A percentile compares a stretch with the other conserved stretches of the same genome.
phyloP scores from a whole-genome alignment of 2,113 vertebrate species.

The Ictalurus punctatus region DNA sequence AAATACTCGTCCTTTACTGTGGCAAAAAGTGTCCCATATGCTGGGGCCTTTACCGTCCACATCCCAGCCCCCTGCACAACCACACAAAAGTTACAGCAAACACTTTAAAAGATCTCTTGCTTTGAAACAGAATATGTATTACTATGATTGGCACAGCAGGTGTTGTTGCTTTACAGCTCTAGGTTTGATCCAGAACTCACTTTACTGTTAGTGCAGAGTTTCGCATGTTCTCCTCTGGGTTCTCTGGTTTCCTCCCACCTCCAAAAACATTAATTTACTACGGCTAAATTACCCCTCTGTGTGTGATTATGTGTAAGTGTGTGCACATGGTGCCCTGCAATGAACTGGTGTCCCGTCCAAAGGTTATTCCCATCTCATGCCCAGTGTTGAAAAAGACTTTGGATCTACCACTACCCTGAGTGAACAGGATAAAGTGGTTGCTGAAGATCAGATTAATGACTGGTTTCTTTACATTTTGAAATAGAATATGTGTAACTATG shows the following conservation, averaged over 20 bases:
- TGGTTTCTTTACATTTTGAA: neutral
- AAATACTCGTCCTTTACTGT: slow-evolving; percentile 84
- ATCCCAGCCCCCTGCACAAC: slow-evolving; percentile 82
- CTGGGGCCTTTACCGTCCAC: slow-evolving; percentile 82
- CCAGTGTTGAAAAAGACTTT: neutral
- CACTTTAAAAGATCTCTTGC: neutral
- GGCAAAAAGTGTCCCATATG: slow-evolving; percentile 93
- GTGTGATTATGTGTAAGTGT: neutral
- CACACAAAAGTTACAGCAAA: neutral
- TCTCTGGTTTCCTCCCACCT: neutral
- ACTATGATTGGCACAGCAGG: neutral
- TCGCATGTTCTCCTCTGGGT: neutral
- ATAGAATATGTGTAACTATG: neutral
- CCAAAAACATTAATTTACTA: neutral
- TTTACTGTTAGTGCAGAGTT: neutral
- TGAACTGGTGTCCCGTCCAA: neutral
- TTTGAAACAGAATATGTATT: neutral
- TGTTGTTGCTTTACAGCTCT: neutral
- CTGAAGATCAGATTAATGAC: neutral
- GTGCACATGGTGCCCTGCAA: neutral
- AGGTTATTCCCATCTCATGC: neutral
- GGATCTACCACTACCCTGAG: neutral
- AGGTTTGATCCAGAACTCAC: neutral
- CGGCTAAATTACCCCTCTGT: neutral
- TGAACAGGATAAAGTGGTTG: neutral